Conservation (phyloP, 1,140 invertebrate genomes). For the Philaenus spumarius region DNA sequence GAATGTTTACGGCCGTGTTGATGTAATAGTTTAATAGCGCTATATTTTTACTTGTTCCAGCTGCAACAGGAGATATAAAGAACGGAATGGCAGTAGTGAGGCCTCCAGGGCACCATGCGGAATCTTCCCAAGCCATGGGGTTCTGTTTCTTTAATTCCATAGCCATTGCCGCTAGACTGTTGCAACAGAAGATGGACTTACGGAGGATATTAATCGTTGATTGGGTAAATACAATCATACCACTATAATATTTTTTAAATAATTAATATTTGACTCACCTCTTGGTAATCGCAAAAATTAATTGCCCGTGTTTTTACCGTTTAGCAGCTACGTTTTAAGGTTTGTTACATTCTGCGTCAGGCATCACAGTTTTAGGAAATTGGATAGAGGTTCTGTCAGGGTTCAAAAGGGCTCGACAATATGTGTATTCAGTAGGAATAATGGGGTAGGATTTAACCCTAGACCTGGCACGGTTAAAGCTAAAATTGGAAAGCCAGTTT, state of each 20-base stretch:
- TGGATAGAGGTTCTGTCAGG: too few relatives aligned
- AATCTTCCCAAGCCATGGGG: slow-evolving; percentile 95
- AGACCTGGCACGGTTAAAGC: too few relatives aligned
- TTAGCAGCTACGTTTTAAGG: slow-evolving; percentile 6
- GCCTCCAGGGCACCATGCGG: slow-evolving; percentile 97
- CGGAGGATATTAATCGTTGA: slow-evolving; percentile 93
- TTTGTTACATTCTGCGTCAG: not conserved
- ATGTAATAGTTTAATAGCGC: not conserved
- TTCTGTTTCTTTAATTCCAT: slow-evolving; percentile 99
- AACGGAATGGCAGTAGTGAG: slow-evolving; percentile 97
- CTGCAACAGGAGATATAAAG: slow-evolving; percentile 69
- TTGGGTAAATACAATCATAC: slow-evolving; percentile 60
- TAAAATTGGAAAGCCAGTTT: too few relatives aligned
- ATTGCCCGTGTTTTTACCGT: not conserved
- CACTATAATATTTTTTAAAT: too few relatives aligned
- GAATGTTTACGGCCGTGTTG: not conserved
- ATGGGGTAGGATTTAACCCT: too few relatives aligned
- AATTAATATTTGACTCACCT: not conserved
- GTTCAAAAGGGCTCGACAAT: too few relatives aligned
- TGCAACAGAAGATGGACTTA: slow-evolving; percentile 77
- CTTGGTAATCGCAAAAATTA: not conserved
- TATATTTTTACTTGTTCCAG: slow-evolving; percentile 28
- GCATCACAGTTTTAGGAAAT: too few relatives aligned
- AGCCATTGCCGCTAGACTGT: slow-evolving; percentile 88
- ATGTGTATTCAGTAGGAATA: too few relatives aligned